Conservation (phyloP, 1,140 invertebrate genomes). For the Cecropterus lyciades region DNA sequence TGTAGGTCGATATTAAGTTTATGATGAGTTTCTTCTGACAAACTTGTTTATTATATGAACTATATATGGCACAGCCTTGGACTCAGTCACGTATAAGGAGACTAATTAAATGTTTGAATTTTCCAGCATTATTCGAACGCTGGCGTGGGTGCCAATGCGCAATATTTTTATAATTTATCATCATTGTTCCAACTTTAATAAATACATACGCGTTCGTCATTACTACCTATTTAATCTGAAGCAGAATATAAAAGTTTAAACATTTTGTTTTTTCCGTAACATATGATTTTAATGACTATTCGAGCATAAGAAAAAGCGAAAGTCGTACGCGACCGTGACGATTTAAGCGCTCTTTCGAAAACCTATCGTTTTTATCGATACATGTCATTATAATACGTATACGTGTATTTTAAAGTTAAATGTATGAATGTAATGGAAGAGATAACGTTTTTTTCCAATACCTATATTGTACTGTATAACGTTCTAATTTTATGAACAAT, state of each 20-base stretch:
- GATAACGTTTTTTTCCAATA: no score
- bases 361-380: conserved; percentile 44
- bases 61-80: conserved; percentile 74
- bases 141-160: conserved; percentile 56
- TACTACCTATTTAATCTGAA: neutral
- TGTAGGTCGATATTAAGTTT: conserved; percentile 67
- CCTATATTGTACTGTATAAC: no score
- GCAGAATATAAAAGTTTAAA: no score
- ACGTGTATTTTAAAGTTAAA: no score
- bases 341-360: conserved; percentile 50
- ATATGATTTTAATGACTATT: conserved; percentile 26
- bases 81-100: conserved; percentile 67
- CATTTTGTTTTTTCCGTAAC: neutral
- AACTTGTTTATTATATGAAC: conserved; percentile 75
- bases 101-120: conserved; percentile 76
- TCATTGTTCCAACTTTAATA: conserved; percentile 20
- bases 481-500: neutral
- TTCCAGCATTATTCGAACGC: conserved; percentile 67
- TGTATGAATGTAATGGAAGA: no score
- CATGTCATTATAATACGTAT: conserved; percentile 17
- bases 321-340: conserved; percentile 54
- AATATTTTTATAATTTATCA: conserved; percentile 61
- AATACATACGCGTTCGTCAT: neutral
- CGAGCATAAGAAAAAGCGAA: conserved; percentile 62
- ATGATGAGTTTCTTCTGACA: conserved; percentile 71